Base-by-base conservation (phyloP, 2,113 vertebrate species). In the Hippocampus comes region DNA sequence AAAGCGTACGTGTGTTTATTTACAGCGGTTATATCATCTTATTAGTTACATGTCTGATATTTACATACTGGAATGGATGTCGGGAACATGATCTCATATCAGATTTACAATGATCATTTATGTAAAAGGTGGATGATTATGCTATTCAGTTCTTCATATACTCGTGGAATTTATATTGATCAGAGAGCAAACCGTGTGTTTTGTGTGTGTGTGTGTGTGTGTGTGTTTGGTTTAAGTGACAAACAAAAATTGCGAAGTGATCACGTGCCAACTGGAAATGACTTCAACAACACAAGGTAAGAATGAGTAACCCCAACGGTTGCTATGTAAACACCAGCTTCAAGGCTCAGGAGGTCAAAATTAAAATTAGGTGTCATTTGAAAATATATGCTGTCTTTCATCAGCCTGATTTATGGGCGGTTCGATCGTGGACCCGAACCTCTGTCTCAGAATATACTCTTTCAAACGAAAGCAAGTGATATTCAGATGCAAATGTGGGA, bases 1-100 rank as follows among this genome's bases (percentile, higher is more conserved):
- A 95, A 95, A 95, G 91, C 83, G 92, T 88, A 75, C 68, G 89
- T 8, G 74, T 95, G 92, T 94, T 92, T 95, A 97, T 97, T 93
- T 96, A 97, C 95, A 97, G 78, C 84, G 68, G 75, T 88, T 92
- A 84, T 82, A 82, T 70, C 51, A 80, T 91, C 90, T 91, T 89
- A 91, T 82, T 90, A 68, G 92, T 89, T 87, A 89, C 78, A 72
- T 87, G 88, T 89, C 82, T 87, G 79, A 78, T 95, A 93, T 95
- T 85, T 94, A 85, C 77, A 95, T 91, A 94, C 61, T 73, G 67
- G 92, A 93, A 92, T 93, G 90, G 85, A 66, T 82, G 78, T 88
- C 90, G 87, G 81, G 53, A 63, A 69, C 49, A 11, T 61, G 57
- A 73, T 68, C 63, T 72, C 67, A 70, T 73, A 73, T 71, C 63